phyloP scores from a whole-genome alignment of 2,113 vertebrate genomes.

The Todiramphus saurophagus region DNA sequence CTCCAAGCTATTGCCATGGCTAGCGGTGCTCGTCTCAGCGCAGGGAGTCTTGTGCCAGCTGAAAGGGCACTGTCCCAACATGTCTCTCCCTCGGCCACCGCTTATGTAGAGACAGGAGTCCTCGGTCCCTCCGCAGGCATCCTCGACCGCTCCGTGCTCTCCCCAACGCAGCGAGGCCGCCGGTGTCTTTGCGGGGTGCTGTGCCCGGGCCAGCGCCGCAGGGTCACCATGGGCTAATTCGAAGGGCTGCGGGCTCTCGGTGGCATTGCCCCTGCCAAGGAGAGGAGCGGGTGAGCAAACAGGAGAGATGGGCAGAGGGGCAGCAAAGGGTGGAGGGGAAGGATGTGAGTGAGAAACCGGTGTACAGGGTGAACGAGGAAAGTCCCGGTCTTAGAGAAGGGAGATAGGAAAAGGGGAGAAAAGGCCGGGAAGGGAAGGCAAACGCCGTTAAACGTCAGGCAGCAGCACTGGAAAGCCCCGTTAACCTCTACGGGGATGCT shows the following conservation, averaged over 20 bases:
- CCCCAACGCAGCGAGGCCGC: background rate
- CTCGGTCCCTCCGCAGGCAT: slow-evolving; percentile 46
- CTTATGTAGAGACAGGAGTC: slow-evolving; percentile 71
- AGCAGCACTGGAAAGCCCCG: background rate
- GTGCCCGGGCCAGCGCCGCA: background rate
- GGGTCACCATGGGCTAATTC: slow-evolving; percentile 21
- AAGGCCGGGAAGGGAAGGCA: background rate
- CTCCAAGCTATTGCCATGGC: slow-evolving; percentile 91
- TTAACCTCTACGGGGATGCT: background rate
- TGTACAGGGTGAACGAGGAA: background rate
- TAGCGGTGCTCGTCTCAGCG: slow-evolving; percentile 80
- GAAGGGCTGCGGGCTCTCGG: background rate
- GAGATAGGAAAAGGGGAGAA: background rate
- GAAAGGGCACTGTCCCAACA: slow-evolving; percentile 85
- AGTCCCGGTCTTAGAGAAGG: fast-evolving
- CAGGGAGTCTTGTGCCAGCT: slow-evolving; percentile 73
- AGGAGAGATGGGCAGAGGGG: background rate
- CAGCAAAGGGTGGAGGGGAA: background rate
- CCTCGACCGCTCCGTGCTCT: background rate
- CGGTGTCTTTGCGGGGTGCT: background rate
- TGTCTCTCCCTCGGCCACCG: slow-evolving; percentile 83
- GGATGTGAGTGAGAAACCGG: fast-evolving
- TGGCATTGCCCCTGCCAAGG: background rate
- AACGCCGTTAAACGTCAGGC: background rate
- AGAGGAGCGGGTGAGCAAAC: background rate